Conservation (phyloP, 2,113 vertebrate genomes). For the Epinephelus cyanopodus region DNA sequence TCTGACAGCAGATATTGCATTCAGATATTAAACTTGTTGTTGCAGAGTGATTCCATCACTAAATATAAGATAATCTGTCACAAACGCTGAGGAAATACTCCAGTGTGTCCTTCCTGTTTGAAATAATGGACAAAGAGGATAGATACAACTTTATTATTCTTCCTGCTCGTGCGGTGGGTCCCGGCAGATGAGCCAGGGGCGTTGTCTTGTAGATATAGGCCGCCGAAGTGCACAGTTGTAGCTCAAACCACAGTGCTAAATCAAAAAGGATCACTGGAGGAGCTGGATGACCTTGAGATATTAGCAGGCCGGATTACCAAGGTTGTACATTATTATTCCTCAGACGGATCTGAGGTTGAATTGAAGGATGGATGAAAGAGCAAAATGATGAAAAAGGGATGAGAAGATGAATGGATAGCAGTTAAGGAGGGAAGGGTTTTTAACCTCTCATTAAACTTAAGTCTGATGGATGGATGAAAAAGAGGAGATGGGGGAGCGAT, state of each 20-base stretch:
- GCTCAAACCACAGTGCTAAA: conserved; percentile 28
- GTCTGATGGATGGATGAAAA: conserved; percentile 74
- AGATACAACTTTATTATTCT: not conserved
- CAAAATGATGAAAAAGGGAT: conserved; percentile 67
- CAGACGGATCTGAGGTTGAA: conserved; percentile 42
- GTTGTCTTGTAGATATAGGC: not conserved
- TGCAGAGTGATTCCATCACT: conserved; percentile 6
- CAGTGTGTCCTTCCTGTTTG: not conserved
- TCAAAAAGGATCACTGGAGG: conserved; percentile 44
- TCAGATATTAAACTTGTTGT: conserved; percentile 3
- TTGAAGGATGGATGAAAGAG: conserved; percentile 62
- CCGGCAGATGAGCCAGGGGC: not conserved
- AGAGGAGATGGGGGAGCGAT: conserved; percentile 45
- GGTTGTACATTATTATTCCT: conserved; percentile 72
- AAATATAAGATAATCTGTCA: conserved; percentile 10
- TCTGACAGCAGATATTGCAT: conserved; percentile 22
- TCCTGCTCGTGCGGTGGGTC: not conserved
- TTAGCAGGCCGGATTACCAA: conserved; percentile 57
- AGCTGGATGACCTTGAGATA: conserved; percentile 69
- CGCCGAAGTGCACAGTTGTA: conserved; percentile 21
- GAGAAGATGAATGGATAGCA: conserved; percentile 70
- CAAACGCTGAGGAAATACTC: not conserved
- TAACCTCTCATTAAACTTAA: conserved; percentile 74
- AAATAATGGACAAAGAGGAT: conserved; percentile 8
- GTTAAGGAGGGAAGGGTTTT: conserved; percentile 59